Evolutionary conservation across 1,140 invertebrate genomes (phyloP).

Genomic region (Drosophila teissieri): DNA sequence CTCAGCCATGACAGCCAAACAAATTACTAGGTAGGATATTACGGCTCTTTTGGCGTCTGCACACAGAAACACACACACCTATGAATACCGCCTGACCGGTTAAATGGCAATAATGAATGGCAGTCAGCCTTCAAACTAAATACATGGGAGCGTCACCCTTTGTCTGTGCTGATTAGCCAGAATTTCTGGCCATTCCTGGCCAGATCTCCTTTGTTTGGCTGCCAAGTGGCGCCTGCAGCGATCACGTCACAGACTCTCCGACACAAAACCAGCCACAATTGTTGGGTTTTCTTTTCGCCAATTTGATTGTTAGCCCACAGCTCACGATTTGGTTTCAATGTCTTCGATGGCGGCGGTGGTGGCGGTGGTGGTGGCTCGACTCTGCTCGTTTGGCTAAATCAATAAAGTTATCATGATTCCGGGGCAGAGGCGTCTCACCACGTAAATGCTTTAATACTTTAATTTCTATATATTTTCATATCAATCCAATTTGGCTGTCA

Average conservation of each 20-base stretch:
- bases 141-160: slow-evolving; percentile 75
- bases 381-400: slow-evolving; percentile 68
- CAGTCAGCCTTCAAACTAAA: slow-evolving; percentile 74
- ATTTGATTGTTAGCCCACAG: slow-evolving; percentile 67
- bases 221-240: slow-evolving; percentile 79
- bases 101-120: slow-evolving; percentile 78
- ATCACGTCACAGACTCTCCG: slow-evolving; percentile 76
- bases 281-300: slow-evolving; percentile 63
- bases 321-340: slow-evolving; percentile 78
- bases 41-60: background rate
- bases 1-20: slow-evolving; percentile 80
- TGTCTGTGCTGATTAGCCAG: slow-evolving; percentile 79
- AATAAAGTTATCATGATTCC: slow-evolving; percentile 77
- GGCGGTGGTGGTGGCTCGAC: background rate
- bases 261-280: slow-evolving; percentile 51
- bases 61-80: slow-evolving; percentile 39
- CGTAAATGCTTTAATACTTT: slow-evolving; percentile 55
- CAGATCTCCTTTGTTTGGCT: slow-evolving; percentile 73
- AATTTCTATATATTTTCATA: slow-evolving; percentile 59
- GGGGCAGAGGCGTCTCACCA: slow-evolving; percentile 61
- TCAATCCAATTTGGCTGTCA: slow-evolving; percentile 69
- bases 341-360: slow-evolving; percentile 34
- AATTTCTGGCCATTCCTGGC: slow-evolving; percentile 65
- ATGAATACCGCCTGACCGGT: slow-evolving; percentile 18
- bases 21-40: slow-evolving; percentile 54